Evolutionary conservation across 2,888 invertebrate species (phyloP).

Genomic region (Ecdyonurus torrentis): DNA sequence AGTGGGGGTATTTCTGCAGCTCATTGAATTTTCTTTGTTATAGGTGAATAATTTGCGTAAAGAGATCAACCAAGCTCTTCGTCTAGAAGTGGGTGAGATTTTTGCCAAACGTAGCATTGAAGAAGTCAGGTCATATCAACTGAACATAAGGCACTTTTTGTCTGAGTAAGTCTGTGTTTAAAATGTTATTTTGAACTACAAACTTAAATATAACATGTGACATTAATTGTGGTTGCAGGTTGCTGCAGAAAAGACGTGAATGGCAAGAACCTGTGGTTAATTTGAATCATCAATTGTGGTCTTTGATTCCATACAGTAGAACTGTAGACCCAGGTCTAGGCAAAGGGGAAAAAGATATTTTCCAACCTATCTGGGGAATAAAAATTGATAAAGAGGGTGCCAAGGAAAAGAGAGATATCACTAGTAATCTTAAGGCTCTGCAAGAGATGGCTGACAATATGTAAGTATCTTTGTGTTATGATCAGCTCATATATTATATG

Average conservation of each 20-base stretch:
- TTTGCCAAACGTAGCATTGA: too few relatives aligned
- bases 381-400: conserved; percentile 9
- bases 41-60: too few relatives aligned
- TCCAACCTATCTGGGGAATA: neutral
- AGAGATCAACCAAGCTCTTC: too few relatives aligned
- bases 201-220: conserved; percentile 13
- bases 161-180: too few relatives aligned
- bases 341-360: neutral
- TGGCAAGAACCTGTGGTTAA: conserved; percentile 19
- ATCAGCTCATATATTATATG: too few relatives aligned
- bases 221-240: conserved; percentile 18
- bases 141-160: too few relatives aligned
- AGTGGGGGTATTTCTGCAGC: too few relatives aligned
- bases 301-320: neutral
- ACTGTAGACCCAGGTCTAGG: neutral
- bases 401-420: conserved; percentile 1
- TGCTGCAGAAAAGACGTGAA: conserved; percentile 28
- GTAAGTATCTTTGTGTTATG: too few relatives aligned
- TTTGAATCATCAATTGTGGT: neutral
- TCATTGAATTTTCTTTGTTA: too few relatives aligned
- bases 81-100: too few relatives aligned
- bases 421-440: neutral
- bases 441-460: neutral
- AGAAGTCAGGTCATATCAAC: too few relatives aligned
- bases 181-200: too few relatives aligned